Evolutionary conservation across 2,888 invertebrate genomes (phyloP).

Genomic region (Malacosoma neustria): DNA sequence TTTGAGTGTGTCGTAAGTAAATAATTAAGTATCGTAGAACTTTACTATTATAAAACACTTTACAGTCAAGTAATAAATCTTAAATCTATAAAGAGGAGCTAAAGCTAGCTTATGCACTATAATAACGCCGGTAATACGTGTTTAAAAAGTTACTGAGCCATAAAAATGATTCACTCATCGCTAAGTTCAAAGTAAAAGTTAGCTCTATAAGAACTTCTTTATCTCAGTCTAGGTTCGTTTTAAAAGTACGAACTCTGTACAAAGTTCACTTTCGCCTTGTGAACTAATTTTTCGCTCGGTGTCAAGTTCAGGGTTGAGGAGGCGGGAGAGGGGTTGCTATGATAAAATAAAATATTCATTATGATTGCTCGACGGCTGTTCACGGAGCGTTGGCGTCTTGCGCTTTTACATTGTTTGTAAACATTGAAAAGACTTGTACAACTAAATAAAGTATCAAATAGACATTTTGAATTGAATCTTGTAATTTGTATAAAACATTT

Average conservation of each 20-base stretch:
- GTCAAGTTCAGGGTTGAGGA: conserved; percentile 68
- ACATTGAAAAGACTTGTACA: too few relatives aligned
- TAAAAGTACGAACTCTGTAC: conserved; percentile 71
- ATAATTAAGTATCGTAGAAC: too few relatives aligned
- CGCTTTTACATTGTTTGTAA: conserved; percentile 24
- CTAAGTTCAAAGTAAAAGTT: neutral
- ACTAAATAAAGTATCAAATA: too few relatives aligned
- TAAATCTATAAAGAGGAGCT: too few relatives aligned
- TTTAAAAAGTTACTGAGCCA: too few relatives aligned
- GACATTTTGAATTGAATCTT: too few relatives aligned
- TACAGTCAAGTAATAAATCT: too few relatives aligned
- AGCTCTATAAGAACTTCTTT: conserved; percentile 42
- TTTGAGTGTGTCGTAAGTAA: too few relatives aligned
- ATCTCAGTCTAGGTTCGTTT: conserved; percentile 64
- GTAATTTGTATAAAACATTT: too few relatives aligned
- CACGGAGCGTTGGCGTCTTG: conserved; percentile 32
- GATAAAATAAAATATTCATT: conserved; percentile 75
- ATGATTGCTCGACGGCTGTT: conserved; percentile 66
- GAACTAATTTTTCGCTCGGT: conserved; percentile 74
- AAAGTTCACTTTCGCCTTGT: conserved; percentile 72
- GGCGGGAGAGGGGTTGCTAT: conserved; percentile 31
- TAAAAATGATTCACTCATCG: neutral
- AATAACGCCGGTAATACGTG: too few relatives aligned
- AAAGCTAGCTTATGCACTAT: too few relatives aligned
- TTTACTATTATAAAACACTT: too few relatives aligned